Base-by-base conservation (phyloP, 2,888 invertebrate species). In the Alentia gelatinosa region DNA sequence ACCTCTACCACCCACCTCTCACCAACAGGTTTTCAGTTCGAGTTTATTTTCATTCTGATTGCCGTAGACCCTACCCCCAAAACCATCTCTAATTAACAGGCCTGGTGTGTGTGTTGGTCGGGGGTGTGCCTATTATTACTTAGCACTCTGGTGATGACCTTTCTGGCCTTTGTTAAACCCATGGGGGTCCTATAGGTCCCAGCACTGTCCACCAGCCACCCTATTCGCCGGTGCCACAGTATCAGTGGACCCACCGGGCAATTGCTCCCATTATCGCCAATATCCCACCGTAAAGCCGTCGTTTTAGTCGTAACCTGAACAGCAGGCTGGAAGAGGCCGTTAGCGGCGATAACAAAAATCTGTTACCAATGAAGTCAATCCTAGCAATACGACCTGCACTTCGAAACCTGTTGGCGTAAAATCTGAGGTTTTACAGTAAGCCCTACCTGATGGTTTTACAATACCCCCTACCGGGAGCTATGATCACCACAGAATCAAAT, bases 191-290 rank as follows among this genome's bases (percentile, higher is more conserved):
- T n/a, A n/a, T n/a, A n/a, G n/a, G n/a, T n/a, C n/a, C n/a, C n/a
- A n/a, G n/a, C n/a, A n/a, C n/a, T n/a, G n/a, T n/a, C n/a, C n/a
- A n/a, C n/a, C n/a, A n/a, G n/a, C n/a, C n/a, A n/a, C n/a, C n/a
- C n/a, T n/a, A n/a, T n/a, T n/a, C n/a, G n/a, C n/a, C n/a, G n/a
- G n/a, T n/a, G n/a, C n/a, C n/a, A n/a, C n/a, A n/a, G 68, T 68
- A 68, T 68, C 68, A 30, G 30, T 1, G 68, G 68, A 26, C 26
- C 68, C 26, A 68, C 30, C 68, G 5, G 68, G 12, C 15, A 26
- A 26, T 68, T 68, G 23, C 68, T 30, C 39, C 79, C n/a, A 37
- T 79, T 79, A 79, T 79, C 79, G 79, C 37, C 79, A 35, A 79
- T 79, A 12, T 35, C 79, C 1, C 23, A 1, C 79, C 19, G 7